Conservation (phyloP, 2,797 vertebrate species). For the Triplophysa yarkandensis region DNA sequence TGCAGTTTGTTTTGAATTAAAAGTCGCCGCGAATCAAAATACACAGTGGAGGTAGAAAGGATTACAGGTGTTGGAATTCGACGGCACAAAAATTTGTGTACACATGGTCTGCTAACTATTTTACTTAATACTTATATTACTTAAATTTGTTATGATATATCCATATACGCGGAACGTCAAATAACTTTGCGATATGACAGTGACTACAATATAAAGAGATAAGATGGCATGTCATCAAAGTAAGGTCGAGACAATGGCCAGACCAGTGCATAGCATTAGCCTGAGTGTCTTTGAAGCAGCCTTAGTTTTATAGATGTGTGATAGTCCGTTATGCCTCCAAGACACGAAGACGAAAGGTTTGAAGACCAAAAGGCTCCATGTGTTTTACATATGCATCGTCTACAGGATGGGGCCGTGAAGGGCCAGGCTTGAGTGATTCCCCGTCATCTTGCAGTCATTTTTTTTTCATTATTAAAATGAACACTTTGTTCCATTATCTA, state of each 20-base stretch:
- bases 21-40: slow-evolving; percentile 83
- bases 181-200: slow-evolving; percentile 60
- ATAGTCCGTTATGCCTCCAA: slow-evolving; percentile 80
- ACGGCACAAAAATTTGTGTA: background rate
- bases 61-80: slow-evolving; percentile 38
- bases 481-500: slow-evolving; percentile 83
- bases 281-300: slow-evolving; percentile 50
- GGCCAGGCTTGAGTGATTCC: slow-evolving; percentile 34
- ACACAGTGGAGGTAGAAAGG: slow-evolving; percentile 71
- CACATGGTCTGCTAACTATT: background rate
- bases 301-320: slow-evolving; percentile 67
- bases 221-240: slow-evolving; percentile 52
- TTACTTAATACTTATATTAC: no score
- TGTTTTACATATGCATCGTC: slow-evolving; percentile 77
- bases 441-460: slow-evolving; percentile 76
- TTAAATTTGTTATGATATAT: slow-evolving; percentile 48
- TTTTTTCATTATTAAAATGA: slow-evolving; percentile 84
- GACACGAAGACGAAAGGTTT: slow-evolving; percentile 70
- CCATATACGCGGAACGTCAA: slow-evolving; percentile 31
- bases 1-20: slow-evolving; percentile 85
- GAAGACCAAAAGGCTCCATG: slow-evolving; percentile 63
- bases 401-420: slow-evolving; percentile 38
- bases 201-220: slow-evolving; percentile 63
- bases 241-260: slow-evolving; percentile 64
- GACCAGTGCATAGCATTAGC: slow-evolving; percentile 68